Evolutionary conservation across 2,113 vertebrate species (phyloP).

Genomic region (Bostrychus sinensis): DNA sequence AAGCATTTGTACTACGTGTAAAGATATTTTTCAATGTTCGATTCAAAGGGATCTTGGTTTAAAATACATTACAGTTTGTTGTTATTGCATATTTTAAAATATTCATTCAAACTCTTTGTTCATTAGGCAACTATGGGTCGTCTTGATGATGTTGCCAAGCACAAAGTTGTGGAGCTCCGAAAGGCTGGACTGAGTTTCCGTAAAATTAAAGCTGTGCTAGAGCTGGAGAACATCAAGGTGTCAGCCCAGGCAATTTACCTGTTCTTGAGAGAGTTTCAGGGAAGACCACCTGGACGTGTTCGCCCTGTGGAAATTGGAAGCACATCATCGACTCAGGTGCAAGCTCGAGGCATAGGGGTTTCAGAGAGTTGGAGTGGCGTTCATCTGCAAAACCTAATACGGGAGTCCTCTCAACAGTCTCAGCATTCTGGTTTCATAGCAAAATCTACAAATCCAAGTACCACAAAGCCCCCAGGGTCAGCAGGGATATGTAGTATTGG

Average conservation of each 20-base stretch:
- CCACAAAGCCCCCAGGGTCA: background rate
- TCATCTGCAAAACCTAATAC: constrained; percentile 69
- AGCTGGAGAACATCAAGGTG: constrained; percentile 87
- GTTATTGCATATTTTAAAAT: background rate
- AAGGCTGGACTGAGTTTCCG: constrained; percentile 86
- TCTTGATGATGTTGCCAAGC: constrained; percentile 85
- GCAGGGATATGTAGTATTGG: background rate
- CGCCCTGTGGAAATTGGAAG: constrained; percentile 58
- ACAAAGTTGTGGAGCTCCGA: constrained; percentile 86
- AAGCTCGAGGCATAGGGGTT: constrained; percentile 22
- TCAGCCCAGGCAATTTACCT: constrained; percentile 86
- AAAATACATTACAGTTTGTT: too few relatives aligned
- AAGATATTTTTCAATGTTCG: too few relatives aligned
- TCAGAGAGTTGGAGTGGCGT: constrained; percentile 71
- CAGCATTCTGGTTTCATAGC: constrained; percentile 55
- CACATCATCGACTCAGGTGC: background rate
- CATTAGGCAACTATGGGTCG: constrained; percentile 77
- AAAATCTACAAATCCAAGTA: constrained; percentile 21
- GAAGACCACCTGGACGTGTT: constrained; percentile 63
- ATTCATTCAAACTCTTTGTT: background rate
- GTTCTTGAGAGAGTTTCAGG: constrained; percentile 84
- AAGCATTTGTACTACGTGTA: too few relatives aligned
- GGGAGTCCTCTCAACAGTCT: constrained; percentile 63
- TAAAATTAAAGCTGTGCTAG: constrained; percentile 88
- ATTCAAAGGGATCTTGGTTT: too few relatives aligned